Percentiles rank a stretch among this genome's conserved stretches.
Evolutionary conservation across 2,888 invertebrate species (phyloP).

Genomic region (Quadriops clusia): DNA sequence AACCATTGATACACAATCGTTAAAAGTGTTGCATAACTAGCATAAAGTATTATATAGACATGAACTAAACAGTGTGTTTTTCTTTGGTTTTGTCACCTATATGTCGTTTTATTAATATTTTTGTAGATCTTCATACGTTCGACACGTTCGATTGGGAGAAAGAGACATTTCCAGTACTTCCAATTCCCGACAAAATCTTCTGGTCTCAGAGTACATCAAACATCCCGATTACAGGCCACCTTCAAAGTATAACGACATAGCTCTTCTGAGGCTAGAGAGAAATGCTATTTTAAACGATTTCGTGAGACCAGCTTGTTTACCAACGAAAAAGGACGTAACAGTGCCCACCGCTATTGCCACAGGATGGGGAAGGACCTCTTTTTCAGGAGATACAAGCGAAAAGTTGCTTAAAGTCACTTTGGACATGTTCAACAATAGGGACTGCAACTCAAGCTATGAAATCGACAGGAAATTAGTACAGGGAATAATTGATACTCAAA

Average conservation of each 20-base stretch:
- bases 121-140: no score
- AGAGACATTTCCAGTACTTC: constrained; percentile 18
- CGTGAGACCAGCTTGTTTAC: constrained; percentile 50
- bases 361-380: constrained; percentile 1
- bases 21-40: no score
- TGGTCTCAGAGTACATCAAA: constrained; percentile 21
- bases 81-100: no score
- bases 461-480: neutral
- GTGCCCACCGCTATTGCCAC: constrained; percentile 37
- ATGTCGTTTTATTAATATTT: no score
- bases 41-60: no score
- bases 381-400: neutral
- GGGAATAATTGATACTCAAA: constrained; percentile 28
- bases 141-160: constrained; percentile 17
- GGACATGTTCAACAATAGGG: neutral
- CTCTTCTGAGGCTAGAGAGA: constrained; percentile 30
- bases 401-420: neutral
- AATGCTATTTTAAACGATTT: constrained; percentile 27
- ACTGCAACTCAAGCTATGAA: neutral
- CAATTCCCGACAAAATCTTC: constrained; percentile 18
- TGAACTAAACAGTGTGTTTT: no score
- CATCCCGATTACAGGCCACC: constrained; percentile 33
- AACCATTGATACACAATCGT: no score
- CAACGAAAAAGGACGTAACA: constrained; percentile 25
- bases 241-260: constrained; percentile 37